These are phyloP conservation scores for Setophaga kirtlandii DNA, from an alignment of 2,113 vertebrate species.

Conservation along the genomic window DNA sequence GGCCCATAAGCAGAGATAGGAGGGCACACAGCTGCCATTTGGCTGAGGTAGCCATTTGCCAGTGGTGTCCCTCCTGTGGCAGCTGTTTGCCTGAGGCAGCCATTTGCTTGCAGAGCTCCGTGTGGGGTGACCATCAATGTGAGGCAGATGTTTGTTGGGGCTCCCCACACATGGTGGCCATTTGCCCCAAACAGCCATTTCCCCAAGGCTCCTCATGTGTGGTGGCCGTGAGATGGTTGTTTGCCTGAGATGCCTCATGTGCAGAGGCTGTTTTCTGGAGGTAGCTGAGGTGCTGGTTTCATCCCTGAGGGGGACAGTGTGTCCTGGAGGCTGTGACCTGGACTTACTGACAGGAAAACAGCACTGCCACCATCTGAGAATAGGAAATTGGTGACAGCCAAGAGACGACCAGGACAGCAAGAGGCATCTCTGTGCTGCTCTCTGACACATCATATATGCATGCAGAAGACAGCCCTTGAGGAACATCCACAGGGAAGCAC, in stretches of 20 bases:
- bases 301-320: not conserved
- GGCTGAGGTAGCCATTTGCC: not conserved
- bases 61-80: rapidly evolving
- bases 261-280: not conserved
- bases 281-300: not conserved
- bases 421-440: not conserved
- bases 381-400: not conserved
- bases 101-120: rapidly evolving
- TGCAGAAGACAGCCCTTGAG: too few relatives aligned
- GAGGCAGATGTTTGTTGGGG: not conserved
- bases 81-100: rapidly evolving
- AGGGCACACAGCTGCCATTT: rapidly evolving
- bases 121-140: not conserved
- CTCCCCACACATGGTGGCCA: rapidly evolving
- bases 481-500: not conserved
- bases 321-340: not conserved
- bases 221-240: not conserved
- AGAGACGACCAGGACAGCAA: rapidly evolving
- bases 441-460: rapidly evolving
- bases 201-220: not conserved
- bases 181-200: rapidly evolving
- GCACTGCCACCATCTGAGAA: not conserved
- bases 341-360: not conserved
- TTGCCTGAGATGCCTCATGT: not conserved
- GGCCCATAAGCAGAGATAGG: rapidly evolving